A percentile compares a stretch with the other conserved stretches of the same genome.
These are phyloP conservation scores for Stenopsyche tienmushanensis DNA, from an alignment of 1,140 invertebrate species.

Conservation along the genomic window DNA sequence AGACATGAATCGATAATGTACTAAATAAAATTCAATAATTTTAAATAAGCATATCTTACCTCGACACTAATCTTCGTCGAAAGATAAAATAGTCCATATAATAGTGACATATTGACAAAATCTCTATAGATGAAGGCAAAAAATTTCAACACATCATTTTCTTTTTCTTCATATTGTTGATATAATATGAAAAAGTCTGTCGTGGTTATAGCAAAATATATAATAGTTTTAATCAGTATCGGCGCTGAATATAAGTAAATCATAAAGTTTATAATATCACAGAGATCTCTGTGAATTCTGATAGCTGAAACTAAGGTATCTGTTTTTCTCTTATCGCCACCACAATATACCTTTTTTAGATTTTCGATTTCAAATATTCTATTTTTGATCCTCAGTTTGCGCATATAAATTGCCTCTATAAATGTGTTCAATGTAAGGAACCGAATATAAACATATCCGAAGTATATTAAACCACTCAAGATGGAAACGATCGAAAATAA, in stretches of 20 bases:
- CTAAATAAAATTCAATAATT: too few relatives aligned
- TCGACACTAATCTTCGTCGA: background rate
- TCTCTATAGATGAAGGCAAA: background rate
- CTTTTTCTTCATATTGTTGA: background rate
- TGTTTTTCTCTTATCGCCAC: too few relatives aligned
- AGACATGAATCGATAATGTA: too few relatives aligned
- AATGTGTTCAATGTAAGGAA: too few relatives aligned
- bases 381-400: too few relatives aligned
- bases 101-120: background rate
- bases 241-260: background rate
- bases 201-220: background rate
- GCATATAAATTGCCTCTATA: too few relatives aligned
- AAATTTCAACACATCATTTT: background rate
- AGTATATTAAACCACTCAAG: too few relatives aligned
- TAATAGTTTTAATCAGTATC: background rate
- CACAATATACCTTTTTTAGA: too few relatives aligned
- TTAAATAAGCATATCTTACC: background rate
- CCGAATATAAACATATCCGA: too few relatives aligned
- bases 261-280: background rate
- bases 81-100: background rate
- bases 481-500: too few relatives aligned
- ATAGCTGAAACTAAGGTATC: too few relatives aligned
- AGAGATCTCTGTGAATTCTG: background rate
- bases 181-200: background rate
- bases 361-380: too few relatives aligned